phyloP scores from a whole-genome alignment of 2,888 invertebrate genomes.

The Imbricaverruca yamaguchii region DNA sequence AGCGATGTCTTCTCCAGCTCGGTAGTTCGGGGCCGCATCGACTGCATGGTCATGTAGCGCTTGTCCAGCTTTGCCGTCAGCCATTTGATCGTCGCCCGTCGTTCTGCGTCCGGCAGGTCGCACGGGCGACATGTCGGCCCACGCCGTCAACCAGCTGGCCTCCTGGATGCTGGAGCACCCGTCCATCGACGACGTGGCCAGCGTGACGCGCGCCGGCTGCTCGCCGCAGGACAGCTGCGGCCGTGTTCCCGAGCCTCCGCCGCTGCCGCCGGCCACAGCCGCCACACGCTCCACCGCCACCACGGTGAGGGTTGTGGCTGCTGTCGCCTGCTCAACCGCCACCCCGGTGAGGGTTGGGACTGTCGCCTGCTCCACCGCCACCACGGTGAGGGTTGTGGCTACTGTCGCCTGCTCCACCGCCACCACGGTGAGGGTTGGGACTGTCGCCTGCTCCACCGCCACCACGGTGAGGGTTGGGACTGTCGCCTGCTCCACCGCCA shows the following conservation, averaged over 20 bases:
- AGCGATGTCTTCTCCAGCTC: too few species aligned
- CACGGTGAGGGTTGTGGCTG: background rate
- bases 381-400: background rate
- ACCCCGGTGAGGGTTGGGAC: background rate
- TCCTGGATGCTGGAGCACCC: constrained; percentile 60
- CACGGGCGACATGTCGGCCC: constrained; percentile 44
- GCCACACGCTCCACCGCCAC: background rate
- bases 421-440: background rate
- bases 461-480: too few species aligned
- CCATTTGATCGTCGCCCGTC: too few species aligned
- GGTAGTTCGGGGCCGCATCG: too few species aligned
- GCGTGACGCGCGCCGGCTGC: background rate
- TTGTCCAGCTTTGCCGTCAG: too few species aligned
- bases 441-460: too few species aligned
- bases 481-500: too few species aligned
- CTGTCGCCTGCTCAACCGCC: background rate
- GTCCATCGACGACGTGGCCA: constrained; percentile 37
- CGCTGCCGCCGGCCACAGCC: background rate
- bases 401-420: background rate
- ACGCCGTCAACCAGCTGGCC: constrained; percentile 52
- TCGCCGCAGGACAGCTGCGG: background rate
- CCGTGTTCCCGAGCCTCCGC: background rate
- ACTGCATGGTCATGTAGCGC: too few species aligned
- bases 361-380: background rate
- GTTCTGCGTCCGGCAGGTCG: constrained; percentile 36